These are phyloP conservation scores for Brachyrhaphis roseni DNA, from an alignment of 2,797 vertebrate species.

Conservation along the genomic window DNA sequence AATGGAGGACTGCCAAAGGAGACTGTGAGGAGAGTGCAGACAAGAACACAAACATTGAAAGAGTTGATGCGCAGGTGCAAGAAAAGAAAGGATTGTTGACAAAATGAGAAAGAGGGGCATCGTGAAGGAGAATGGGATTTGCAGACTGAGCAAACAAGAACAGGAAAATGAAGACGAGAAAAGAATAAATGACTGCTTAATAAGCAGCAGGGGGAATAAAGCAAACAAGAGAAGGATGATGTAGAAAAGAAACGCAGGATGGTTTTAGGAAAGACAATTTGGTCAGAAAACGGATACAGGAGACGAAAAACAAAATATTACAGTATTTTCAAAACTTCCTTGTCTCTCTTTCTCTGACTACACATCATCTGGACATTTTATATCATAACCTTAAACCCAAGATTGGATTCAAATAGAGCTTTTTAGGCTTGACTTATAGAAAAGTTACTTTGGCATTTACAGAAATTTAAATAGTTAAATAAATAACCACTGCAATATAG, in stretches of 20 bases:
- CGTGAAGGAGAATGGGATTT: slow-evolving; percentile 17
- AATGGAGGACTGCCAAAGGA: slow-evolving; percentile 54
- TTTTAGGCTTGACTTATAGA: slow-evolving; percentile 32
- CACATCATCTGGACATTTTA: background rate
- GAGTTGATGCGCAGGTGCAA: slow-evolving; percentile 14
- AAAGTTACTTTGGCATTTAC: slow-evolving; percentile 49
- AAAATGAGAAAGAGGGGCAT: slow-evolving; percentile 12
- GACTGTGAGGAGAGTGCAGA: slow-evolving; percentile 14
- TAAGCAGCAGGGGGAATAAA: slow-evolving; percentile 11
- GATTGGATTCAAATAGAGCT: background rate
- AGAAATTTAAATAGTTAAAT: slow-evolving; percentile 17
- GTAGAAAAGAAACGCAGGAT: slow-evolving; percentile 17
- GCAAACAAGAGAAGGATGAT: slow-evolving; percentile 22
- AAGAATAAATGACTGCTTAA: slow-evolving; percentile 4
- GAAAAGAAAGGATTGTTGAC: slow-evolving; percentile 22
- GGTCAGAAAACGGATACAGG: slow-evolving; percentile 10
- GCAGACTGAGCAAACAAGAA: slow-evolving; percentile 34
- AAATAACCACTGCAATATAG: slow-evolving; percentile 29
- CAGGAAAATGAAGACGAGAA: slow-evolving; percentile 26
- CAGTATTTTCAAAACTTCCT: background rate
- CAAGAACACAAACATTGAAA: slow-evolving; percentile 8
- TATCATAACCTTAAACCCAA: background rate
- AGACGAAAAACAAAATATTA: slow-evolving; percentile 8
- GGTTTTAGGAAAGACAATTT: slow-evolving; percentile 25
- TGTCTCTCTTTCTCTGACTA: background rate